phyloP scores from a whole-genome alignment of 2,113 vertebrate species.

The Platichthys stellatus region DNA sequence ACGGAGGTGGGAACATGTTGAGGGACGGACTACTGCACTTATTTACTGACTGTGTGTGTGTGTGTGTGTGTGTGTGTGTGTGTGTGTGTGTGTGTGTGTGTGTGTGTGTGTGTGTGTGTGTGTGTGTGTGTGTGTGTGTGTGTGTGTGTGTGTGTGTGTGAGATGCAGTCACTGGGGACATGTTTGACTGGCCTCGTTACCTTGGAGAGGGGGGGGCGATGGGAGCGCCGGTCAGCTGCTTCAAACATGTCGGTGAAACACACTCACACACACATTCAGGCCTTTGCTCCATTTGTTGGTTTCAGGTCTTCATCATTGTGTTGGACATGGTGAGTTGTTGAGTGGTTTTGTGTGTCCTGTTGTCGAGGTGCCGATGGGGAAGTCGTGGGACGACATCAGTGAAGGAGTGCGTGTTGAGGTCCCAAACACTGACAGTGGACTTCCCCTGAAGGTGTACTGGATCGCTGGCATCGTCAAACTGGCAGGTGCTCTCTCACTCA shows the following conservation, averaged over 20 bases:
- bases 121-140: neutral
- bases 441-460: slow-evolving; percentile 97
- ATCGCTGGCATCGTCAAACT: slow-evolving; percentile 94
- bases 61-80: no score
- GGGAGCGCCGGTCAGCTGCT: slow-evolving; percentile 95
- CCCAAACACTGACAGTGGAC: slow-evolving; percentile 90
- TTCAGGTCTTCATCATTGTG: no score
- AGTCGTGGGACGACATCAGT: slow-evolving; percentile 89
- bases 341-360: neutral
- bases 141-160: neutral
- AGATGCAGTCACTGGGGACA: slow-evolving; percentile 67
- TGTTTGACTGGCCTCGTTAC: slow-evolving; percentile 95
- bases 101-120: neutral
- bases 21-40: no score
- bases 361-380: slow-evolving; percentile 89
- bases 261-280: slow-evolving; percentile 13
- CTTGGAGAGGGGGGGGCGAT: slow-evolving; percentile 91
- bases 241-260: slow-evolving; percentile 89
- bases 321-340: no score
- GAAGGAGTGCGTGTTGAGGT: slow-evolving; percentile 94
- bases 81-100: no score
- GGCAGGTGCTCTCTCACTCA: slow-evolving; percentile 83
- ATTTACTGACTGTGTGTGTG: no score
- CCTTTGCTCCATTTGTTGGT: neutral
- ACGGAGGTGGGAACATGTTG: no score